Conservation (phyloP, 2,888 invertebrate species). For the Mimas tiliae region DNA sequence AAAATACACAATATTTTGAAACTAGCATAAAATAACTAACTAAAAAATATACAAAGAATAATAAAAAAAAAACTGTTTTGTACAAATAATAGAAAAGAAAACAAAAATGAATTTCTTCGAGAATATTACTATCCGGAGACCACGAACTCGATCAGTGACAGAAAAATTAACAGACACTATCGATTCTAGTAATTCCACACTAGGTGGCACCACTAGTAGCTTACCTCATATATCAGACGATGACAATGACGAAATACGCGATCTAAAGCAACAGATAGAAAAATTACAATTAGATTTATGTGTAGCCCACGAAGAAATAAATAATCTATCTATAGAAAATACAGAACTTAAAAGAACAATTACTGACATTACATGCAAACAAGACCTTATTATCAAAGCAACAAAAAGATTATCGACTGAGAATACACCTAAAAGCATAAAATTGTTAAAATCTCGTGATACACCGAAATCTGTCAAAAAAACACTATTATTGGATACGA, state of each 20-base stretch:
- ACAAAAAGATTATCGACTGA: not conserved
- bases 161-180: not conserved
- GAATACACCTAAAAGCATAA: not conserved
- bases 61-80: too few relatives aligned
- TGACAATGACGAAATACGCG: not conserved
- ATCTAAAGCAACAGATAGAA: slow-evolving; percentile 1
- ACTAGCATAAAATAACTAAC: too few relatives aligned
- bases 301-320: slow-evolving; percentile 10
- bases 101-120: slow-evolving; percentile 3
- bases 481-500: too few relatives aligned
- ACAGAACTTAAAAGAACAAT: slow-evolving; percentile 6
- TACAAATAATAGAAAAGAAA: too few relatives aligned
- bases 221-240: not conserved
- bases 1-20: too few relatives aligned
- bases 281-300: slow-evolving; percentile 2
- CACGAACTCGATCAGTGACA: not conserved
- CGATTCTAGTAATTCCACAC: not conserved
- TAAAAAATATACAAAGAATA: too few relatives aligned
- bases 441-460: not conserved
- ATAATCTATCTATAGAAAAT: not conserved
- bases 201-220: slow-evolving; percentile 6
- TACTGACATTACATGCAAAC: not conserved
- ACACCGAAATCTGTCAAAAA: not conserved
- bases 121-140: not conserved
- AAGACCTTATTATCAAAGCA: not conserved